A percentile compares a stretch with the other conserved stretches of the same genome.
These are phyloP conservation scores for Sebastes aleutianus DNA, from an alignment of 2,797 vertebrate genomes.

Conservation along the genomic window DNA sequence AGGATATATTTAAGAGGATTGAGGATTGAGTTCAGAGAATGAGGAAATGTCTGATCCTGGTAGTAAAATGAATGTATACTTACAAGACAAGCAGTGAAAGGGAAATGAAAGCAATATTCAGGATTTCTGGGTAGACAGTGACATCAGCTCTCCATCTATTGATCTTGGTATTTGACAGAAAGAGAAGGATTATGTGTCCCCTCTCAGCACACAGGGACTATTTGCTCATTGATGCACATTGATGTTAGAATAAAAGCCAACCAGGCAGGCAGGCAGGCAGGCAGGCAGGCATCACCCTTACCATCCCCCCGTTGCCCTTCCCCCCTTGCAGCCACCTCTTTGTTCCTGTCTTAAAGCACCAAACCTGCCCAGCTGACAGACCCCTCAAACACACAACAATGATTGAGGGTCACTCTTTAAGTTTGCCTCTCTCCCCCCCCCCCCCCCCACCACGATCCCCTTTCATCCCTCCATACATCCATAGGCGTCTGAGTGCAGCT, in stretches of 20 bases:
- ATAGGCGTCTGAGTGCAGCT: constrained; percentile 34
- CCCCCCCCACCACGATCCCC: background rate
- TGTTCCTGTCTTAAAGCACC: constrained; percentile 73
- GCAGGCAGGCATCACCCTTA: constrained; percentile 64
- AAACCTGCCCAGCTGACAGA: constrained; percentile 68
- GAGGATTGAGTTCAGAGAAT: constrained; percentile 62
- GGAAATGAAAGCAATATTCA: constrained; percentile 43
- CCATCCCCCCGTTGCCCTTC: constrained; percentile 65
- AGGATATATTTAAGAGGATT: constrained; percentile 73
- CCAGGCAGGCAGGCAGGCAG: constrained; percentile 56
- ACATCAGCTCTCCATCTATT: constrained; percentile 55
- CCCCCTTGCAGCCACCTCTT: constrained; percentile 72
- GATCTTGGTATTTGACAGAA: constrained; percentile 66
- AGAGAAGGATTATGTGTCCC: constrained; percentile 59
- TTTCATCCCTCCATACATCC: constrained; percentile 30
- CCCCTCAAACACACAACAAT: constrained; percentile 55
- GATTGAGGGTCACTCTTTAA: constrained; percentile 61
- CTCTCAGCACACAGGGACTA: constrained; percentile 59
- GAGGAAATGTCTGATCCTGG: constrained; percentile 55
- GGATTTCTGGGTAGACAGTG: constrained; percentile 33
- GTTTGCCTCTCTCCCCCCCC: constrained; percentile 19
- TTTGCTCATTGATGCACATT: constrained; percentile 78
- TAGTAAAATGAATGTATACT: constrained; percentile 57
- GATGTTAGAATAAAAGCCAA: constrained; percentile 77
- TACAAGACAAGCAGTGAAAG: constrained; percentile 26